phyloP scores from a whole-genome alignment of 2,888 invertebrate genomes.

The Tinea semifulvella region DNA sequence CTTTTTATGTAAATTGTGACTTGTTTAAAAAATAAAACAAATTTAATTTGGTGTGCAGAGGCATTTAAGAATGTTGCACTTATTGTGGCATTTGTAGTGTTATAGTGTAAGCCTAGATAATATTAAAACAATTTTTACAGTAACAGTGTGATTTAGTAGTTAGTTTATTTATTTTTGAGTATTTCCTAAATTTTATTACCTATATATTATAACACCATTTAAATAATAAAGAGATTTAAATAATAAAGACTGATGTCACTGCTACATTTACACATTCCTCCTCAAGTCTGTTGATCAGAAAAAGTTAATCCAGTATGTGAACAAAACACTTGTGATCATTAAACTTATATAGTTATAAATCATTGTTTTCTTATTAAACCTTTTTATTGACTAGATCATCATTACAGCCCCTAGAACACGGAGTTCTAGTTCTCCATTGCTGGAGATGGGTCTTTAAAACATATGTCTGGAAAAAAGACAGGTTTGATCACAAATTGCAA shows the following conservation, averaged over 20 bases:
- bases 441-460: too few species aligned
- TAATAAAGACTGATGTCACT: slow-evolving; percentile 2
- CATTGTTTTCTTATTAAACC: neutral
- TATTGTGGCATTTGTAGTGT: neutral
- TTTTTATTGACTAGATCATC: too few species aligned
- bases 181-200: neutral
- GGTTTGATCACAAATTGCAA: too few species aligned
- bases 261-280: slow-evolving; percentile 1
- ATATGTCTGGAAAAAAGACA: too few species aligned
- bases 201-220: neutral
- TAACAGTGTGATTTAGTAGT: slow-evolving; percentile 5
- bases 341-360: neutral
- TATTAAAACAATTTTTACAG: slow-evolving; percentile 1
- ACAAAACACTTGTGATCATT: slow-evolving; percentile 8
- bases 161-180: neutral
- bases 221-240: slow-evolving; percentile 1
- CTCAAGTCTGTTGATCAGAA: slow-evolving; percentile 1
- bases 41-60: too few species aligned
- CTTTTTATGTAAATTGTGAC: too few species aligned
- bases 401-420: too few species aligned
- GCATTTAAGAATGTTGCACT: neutral
- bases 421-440: too few species aligned
- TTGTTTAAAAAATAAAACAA: too few species aligned
- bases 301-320: slow-evolving; percentile 3
- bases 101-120: neutral